These are phyloP conservation scores for Lepus europaeus DNA, from an alignment of 2,113 vertebrate genomes.

Conservation along the genomic window DNA sequence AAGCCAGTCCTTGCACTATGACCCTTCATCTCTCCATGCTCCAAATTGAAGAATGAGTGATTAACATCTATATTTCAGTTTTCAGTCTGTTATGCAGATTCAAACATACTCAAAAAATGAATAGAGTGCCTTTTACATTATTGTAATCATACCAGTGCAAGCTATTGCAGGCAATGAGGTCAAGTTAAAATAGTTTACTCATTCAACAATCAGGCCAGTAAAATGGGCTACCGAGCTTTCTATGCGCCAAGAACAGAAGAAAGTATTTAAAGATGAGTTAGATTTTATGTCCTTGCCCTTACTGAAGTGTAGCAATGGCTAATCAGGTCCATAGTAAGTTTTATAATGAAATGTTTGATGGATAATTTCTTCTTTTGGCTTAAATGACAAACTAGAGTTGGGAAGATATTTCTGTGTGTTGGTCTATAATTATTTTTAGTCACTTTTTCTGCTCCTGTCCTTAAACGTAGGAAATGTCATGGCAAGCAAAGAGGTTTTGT, in stretches of 20 bases:
- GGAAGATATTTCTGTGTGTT: not conserved
- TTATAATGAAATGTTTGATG: not conserved
- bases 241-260: not conserved
- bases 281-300: not conserved
- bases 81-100: constrained; percentile 12
- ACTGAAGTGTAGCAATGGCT: not conserved
- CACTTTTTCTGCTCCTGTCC: not conserved
- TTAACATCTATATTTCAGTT: constrained; percentile 57
- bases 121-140: constrained; percentile 16
- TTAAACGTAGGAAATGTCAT: not conserved
- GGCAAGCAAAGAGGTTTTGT: not conserved
- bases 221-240: not conserved
- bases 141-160: not conserved
- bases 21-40: not conserved
- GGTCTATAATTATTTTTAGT: not conserved
- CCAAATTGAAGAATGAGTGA: not conserved
- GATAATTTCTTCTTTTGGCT: constrained; percentile 30
- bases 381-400: not conserved
- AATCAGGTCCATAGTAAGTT: not conserved
- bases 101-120: constrained; percentile 40
- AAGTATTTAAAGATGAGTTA: not conserved
- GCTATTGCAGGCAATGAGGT: constrained; percentile 6
- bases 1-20: not conserved
- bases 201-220: constrained; percentile 21
- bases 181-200: constrained; percentile 55